These are phyloP conservation scores for Fulmarus glacialis DNA, from an alignment of 2,113 vertebrate species.

Conservation along the genomic window DNA sequence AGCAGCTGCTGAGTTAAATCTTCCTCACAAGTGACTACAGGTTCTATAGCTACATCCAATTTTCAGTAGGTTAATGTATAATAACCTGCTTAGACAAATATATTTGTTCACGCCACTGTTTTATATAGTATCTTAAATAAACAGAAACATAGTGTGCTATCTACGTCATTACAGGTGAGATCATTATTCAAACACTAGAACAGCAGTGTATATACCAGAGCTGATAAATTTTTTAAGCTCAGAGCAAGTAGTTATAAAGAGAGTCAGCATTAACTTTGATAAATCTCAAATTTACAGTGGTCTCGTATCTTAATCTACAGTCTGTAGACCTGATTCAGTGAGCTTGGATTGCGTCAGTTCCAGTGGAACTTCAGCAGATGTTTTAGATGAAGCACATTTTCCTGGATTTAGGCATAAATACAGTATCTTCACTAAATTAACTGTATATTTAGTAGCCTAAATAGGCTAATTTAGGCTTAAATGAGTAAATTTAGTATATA, in stretches of 20 bases:
- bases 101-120: background rate
- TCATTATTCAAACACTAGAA: background rate
- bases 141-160: background rate
- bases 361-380: background rate
- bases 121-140: background rate
- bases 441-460: background rate
- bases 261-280: background rate
- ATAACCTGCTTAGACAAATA: background rate
- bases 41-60: background rate
- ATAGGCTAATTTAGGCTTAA: background rate
- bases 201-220: background rate
- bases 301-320: background rate
- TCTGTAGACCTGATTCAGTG: background rate
- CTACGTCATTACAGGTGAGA: background rate
- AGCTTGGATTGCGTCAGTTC: background rate
- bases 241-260: background rate
- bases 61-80: background rate
- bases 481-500: background rate
- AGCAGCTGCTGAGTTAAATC: background rate
- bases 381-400: background rate
- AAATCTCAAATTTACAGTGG: background rate
- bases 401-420: background rate
- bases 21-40: background rate
- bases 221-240: background rate
- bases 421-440: background rate